phyloP scores from a whole-genome alignment of 2,113 vertebrate species.

The Eptesicus fuscus region DNA sequence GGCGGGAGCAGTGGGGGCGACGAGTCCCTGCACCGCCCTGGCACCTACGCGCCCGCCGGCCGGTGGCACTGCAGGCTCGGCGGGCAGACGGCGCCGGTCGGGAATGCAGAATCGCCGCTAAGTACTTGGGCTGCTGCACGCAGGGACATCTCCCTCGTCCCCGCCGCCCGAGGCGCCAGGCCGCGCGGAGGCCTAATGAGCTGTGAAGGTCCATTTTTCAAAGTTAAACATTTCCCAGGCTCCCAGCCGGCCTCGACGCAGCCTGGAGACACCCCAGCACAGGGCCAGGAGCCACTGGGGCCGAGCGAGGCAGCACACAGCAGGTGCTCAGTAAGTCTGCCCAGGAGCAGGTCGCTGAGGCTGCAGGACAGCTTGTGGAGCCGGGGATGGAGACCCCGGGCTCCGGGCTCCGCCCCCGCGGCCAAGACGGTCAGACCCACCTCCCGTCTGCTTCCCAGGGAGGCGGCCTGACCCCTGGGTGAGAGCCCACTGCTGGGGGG shows the following conservation, averaged over 20 bases:
- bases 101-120: slow-evolving; percentile 46
- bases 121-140: background rate
- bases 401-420: rapidly evolving
- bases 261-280: background rate
- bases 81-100: background rate
- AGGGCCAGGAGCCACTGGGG: background rate
- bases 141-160: background rate
- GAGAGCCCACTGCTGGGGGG: background rate
- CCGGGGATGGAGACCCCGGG: rapidly evolving
- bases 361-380: background rate
- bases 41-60: background rate
- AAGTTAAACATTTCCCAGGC: slow-evolving; percentile 61
- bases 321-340: too few relatives aligned
- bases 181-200: slow-evolving; percentile 47
- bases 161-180: background rate
- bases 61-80: background rate
- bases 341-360: background rate
- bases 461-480: background rate
- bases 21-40: background rate
- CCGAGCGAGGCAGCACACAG: background rate
- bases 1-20: rapidly evolving
- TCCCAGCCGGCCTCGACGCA: background rate
- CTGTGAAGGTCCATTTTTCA: slow-evolving; percentile 71
- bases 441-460: background rate
- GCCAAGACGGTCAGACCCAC: rapidly evolving